Percentiles rank a stretch among this genome's conserved stretches.
Evolutionary conservation across 2,888 invertebrate genomes (phyloP).

Genomic region (Emmelina monodactyla): DNA sequence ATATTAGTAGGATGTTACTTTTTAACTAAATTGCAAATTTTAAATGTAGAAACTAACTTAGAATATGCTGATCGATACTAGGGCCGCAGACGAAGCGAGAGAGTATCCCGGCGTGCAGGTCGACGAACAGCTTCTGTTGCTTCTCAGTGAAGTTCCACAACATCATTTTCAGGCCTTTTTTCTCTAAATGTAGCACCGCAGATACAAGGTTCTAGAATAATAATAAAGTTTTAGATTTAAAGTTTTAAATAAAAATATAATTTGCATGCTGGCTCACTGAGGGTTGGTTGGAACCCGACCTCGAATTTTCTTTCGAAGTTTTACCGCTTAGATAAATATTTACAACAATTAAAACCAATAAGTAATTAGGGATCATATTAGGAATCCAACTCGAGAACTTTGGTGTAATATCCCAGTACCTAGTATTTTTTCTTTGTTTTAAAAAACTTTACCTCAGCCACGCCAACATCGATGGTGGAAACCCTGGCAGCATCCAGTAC

Average conservation of each 20-base stretch:
- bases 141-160: constrained; percentile 43
- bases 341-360: background rate
- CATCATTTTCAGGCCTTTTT: constrained; percentile 24
- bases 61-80: constrained; percentile 41
- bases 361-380: no score
- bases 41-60: no score
- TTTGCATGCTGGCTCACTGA: no score
- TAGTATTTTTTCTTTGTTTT: no score
- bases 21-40: no score
- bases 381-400: no score
- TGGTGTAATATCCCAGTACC: no score
- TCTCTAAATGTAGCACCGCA: constrained; percentile 38
- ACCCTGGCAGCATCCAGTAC: constrained; percentile 35
- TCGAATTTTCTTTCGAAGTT: no score
- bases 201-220: constrained; percentile 35
- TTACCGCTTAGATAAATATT: no score
- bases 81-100: constrained; percentile 32
- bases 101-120: constrained; percentile 24
- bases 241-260: no score
- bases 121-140: constrained; percentile 28
- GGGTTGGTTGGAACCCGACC: no score
- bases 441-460: constrained; percentile 53
- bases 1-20: no score
- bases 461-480: constrained; percentile 31
- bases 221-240: background rate